A percentile compares a stretch with the other conserved stretches of the same genome.
phyloP scores from a whole-genome alignment of 2,797 vertebrate genomes.

The Antrozous pallidus region DNA sequence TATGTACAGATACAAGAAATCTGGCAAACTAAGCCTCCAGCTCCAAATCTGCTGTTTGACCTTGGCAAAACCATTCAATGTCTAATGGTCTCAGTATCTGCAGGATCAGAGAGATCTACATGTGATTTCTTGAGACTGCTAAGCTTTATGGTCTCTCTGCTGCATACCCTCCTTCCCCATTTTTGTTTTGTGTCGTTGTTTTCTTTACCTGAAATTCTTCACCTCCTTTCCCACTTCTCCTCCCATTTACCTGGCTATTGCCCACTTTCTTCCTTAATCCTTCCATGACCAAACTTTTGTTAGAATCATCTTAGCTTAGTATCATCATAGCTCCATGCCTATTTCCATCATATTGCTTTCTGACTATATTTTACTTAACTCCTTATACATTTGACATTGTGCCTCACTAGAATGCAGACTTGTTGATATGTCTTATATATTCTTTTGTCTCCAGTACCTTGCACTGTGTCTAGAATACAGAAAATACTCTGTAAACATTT shows the following conservation, averaged over 20 bases:
- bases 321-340: accelerated
- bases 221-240: background rate
- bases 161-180: background rate
- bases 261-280: background rate
- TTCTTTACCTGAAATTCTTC: background rate
- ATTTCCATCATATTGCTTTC: background rate
- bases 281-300: background rate
- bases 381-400: background rate
- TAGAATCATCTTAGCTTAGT: background rate
- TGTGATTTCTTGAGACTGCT: background rate
- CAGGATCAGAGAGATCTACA: background rate
- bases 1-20: background rate
- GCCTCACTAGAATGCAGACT: background rate
- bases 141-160: background rate
- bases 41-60: background rate
- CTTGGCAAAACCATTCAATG: background rate
- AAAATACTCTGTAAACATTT: background rate
- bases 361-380: background rate
- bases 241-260: background rate
- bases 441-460: background rate
- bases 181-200: no score
- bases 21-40: background rate
- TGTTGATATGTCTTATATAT: background rate
- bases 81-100: background rate
- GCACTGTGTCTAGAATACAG: background rate